Percentiles rank a stretch among this genome's conserved stretches.
phyloP scores from a whole-genome alignment of 2,797 vertebrate species.

The Podargus strigoides region DNA sequence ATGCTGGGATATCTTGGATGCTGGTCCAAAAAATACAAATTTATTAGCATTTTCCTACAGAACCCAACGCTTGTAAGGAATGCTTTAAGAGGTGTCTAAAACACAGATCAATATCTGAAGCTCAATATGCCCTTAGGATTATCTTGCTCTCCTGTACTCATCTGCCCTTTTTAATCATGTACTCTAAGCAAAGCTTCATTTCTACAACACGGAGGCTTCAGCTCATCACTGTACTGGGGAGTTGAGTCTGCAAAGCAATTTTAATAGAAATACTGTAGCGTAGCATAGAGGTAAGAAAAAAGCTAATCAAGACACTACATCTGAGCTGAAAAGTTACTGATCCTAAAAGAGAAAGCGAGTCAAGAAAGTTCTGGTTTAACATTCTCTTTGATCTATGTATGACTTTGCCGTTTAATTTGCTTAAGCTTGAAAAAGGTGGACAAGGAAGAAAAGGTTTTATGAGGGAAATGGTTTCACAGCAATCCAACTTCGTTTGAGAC shows the following conservation, averaged over 20 bases:
- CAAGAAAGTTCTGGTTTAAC: background rate
- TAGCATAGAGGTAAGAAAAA: background rate
- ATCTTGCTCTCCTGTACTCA: background rate
- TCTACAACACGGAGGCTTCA: background rate
- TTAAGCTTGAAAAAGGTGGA: constrained; percentile 32
- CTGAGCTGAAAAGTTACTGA: constrained; percentile 28
- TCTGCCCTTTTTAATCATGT: background rate
- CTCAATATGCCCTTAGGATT: background rate
- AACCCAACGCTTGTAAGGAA: background rate
- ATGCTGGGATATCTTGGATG: background rate
- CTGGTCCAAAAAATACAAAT: background rate
- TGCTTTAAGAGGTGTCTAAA: background rate
- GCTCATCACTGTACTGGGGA: background rate
- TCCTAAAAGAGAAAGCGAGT: background rate
- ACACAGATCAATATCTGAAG: background rate
- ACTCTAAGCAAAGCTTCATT: background rate
- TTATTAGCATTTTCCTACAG: background rate
- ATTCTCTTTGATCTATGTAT: constrained; percentile 25
- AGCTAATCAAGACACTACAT: background rate
- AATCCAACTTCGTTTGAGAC: background rate
- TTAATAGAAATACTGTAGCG: background rate
- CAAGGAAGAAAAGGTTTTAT: constrained; percentile 26
- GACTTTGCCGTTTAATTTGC: constrained; percentile 33
- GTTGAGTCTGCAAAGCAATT: background rate
- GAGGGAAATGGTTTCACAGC: background rate